phyloP scores from a whole-genome alignment of 1,140 invertebrate species.

The Oncopeltus fasciatus region DNA sequence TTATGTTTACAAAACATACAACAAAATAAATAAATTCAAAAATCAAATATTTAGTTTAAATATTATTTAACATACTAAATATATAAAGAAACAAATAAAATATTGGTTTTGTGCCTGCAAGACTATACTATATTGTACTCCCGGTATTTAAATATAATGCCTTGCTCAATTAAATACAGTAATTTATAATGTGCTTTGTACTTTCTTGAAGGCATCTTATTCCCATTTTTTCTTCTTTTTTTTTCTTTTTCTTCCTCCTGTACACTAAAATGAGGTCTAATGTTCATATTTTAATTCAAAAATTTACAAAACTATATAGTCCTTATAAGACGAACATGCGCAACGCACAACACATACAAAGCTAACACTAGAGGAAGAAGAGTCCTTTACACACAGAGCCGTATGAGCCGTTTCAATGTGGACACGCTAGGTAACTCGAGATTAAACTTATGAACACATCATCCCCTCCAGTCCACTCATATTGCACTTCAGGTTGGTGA shows the following conservation, averaged over 20 bases:
- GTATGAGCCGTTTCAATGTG: background rate
- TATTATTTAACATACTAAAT: background rate
- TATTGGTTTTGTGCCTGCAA: background rate
- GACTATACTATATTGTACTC: conserved; percentile 7
- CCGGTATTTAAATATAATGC: conserved; percentile 1
- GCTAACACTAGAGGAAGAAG: conserved; percentile 5
- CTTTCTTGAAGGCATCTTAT: conserved; percentile 11
- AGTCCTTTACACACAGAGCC: background rate
- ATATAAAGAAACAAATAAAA: background rate
- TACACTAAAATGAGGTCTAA: conserved; percentile 2
- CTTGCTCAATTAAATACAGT: conserved; percentile 9
- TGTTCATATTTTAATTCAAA: background rate
- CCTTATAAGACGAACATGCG: background rate
- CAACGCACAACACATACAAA: background rate
- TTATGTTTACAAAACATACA: conserved; percentile 7
- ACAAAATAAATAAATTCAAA: conserved; percentile 17
- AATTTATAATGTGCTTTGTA: conserved; percentile 9
- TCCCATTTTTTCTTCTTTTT: too few species aligned
- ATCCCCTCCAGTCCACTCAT: background rate
- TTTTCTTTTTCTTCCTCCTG: conserved; percentile 5
- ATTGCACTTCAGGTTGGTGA: background rate
- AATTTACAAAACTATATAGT: background rate
- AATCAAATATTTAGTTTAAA: conserved; percentile 6
- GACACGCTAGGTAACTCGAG: conserved; percentile 1
- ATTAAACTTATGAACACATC: conserved; percentile 8